These are phyloP conservation scores for Platalea minor DNA, from an alignment of 2,797 vertebrate genomes.

Conservation along the genomic window DNA sequence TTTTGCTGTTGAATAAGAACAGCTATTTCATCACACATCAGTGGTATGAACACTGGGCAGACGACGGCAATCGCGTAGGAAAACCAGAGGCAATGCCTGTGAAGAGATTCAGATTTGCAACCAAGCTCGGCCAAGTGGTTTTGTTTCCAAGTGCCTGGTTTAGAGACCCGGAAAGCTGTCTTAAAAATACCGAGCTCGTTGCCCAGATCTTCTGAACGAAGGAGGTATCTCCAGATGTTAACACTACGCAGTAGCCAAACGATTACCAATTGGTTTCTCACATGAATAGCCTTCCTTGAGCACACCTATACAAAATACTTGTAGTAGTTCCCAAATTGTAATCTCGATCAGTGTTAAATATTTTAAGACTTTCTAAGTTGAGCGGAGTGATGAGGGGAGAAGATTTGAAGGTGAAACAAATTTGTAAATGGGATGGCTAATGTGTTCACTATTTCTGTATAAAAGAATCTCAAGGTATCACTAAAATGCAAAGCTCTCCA, in stretches of 20 bases:
- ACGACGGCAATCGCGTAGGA: rapidly evolving
- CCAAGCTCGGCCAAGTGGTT: rapidly evolving
- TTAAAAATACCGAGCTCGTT: background rate
- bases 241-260: background rate
- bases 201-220: background rate
- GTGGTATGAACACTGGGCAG: rapidly evolving
- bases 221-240: background rate
- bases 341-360: rapidly evolving
- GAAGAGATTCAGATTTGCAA: no score
- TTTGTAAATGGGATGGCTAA: background rate
- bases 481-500: background rate
- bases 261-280: background rate
- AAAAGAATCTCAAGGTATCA: background rate
- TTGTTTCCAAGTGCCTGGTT: background rate
- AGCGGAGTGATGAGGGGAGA: background rate
- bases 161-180: background rate
- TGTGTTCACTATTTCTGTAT: rapidly evolving
- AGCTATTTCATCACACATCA: rapidly evolving
- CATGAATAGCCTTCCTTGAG: background rate
- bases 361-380: background rate
- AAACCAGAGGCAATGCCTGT: background rate
- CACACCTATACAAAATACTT: no score
- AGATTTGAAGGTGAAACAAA: background rate
- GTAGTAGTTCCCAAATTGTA: background rate
- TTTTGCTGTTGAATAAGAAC: background rate